Conservation (phyloP, 2,888 invertebrate genomes). For the Drosophila formosana region DNA sequence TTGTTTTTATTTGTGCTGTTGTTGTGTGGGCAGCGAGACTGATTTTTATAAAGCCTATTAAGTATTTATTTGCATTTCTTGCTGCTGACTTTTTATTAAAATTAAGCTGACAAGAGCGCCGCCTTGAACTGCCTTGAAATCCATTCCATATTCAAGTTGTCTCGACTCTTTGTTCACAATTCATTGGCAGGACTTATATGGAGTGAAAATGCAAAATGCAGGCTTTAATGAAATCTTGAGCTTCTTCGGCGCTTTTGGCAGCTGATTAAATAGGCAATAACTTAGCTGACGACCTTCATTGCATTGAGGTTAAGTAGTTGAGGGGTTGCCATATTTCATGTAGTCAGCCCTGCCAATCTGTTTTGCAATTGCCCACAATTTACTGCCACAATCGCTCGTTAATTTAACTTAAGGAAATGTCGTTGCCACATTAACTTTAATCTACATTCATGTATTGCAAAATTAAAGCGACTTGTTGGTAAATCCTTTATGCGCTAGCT, state of each 20-base stretch:
- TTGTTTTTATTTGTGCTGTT: conserved; percentile 7
- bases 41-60: conserved; percentile 62
- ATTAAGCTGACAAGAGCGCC: conserved; percentile 58
- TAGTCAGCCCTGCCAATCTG: not conserved
- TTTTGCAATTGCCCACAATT: not conserved
- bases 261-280: conserved; percentile 9
- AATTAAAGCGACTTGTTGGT: conserved; percentile 8
- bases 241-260: conserved; percentile 9
- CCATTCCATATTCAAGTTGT: conserved; percentile 39
- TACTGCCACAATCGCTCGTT: conserved; percentile 5
- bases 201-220: conserved; percentile 15
- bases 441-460: not conserved
- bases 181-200: conserved; percentile 57
- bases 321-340: not conserved
- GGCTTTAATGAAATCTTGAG: conserved; percentile 2
- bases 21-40: conserved; percentile 46
- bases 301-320: not conserved
- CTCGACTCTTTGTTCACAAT: conserved; percentile 13
- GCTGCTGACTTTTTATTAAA: conserved; percentile 14
- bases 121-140: conserved; percentile 65
- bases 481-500: conserved; percentile 20
- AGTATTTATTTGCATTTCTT: conserved; percentile 46
- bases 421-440: not conserved
- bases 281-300: conserved; percentile 18
- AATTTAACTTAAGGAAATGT: not conserved